These are phyloP conservation scores for Catajapyx aquilonaris DNA, from an alignment of 1,140 invertebrate genomes.

Conservation along the genomic window DNA sequence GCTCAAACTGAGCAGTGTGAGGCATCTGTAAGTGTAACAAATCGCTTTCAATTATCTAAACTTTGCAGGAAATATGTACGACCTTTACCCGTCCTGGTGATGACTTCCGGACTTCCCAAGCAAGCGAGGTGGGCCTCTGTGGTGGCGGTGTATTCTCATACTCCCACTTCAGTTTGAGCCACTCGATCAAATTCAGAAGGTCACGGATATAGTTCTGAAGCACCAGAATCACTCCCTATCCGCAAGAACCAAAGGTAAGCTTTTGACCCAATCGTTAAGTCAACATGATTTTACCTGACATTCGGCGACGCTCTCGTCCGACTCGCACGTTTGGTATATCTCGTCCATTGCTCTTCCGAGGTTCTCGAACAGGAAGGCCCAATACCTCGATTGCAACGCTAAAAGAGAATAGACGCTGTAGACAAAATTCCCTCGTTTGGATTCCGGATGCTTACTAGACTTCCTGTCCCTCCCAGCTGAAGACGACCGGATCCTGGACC, in stretches of 20 bases:
- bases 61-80: no score
- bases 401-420: constrained; percentile 10
- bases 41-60: no score
- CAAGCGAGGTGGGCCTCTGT: constrained; percentile 62
- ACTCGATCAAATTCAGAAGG: constrained; percentile 78
- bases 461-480: constrained; percentile 69
- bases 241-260: constrained; percentile 15
- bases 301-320: constrained; percentile 35
- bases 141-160: constrained; percentile 73
- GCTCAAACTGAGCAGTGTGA: no score
- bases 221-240: constrained; percentile 80
- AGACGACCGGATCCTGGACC: constrained; percentile 46
- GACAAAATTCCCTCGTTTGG: neutral
- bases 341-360: constrained; percentile 67
- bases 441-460: constrained; percentile 25
- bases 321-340: constrained; percentile 39
- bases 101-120: constrained; percentile 87
- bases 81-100: constrained; percentile 46
- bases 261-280: neutral
- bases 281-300: constrained; percentile 27
- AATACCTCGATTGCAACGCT: constrained; percentile 75
- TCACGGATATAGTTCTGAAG: constrained; percentile 83
- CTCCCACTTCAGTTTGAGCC: constrained; percentile 78
- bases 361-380: constrained; percentile 88
- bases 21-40: constrained; percentile 19